Evolutionary conservation across 1,140 invertebrate genomes (phyloP), one percentile per base, ranked within the genome.

Genomic region (Euborellia annulipes): DNA sequence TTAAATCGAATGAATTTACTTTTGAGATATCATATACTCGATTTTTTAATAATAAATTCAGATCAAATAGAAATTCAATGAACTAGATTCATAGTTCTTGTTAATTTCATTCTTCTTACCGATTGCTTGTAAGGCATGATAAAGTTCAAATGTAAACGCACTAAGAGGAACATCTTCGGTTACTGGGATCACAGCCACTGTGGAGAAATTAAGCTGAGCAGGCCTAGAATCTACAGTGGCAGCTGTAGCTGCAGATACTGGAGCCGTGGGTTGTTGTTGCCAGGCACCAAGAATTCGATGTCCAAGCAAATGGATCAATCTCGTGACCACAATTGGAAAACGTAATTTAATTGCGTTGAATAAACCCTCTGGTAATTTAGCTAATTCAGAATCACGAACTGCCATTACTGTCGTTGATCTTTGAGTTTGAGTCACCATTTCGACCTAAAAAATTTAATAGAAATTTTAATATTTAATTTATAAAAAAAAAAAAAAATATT

Each of bases 401-500:
- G 95, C 95, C 76, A 99, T 92, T 0, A 97, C 88, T 1, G 95
- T 98, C 3, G 94, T 97, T 41, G 89, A 89, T 48, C 95, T 72
- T 43, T 81, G 80, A 2, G 90, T 93, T 58, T 93, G 83, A 0
- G 93, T 96, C 13, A 98, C 80, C 71, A 97, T 94, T 64, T 99
- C 95, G 21, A 97, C 77, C 78, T 80, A 51, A 52, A 48, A 39
- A 27, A 51, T 23, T 36, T 32, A 37, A 23, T 34, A 36, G 30
- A 45, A 23, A 34, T 39, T 39, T 20, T 14, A 17, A 36, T 8
- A 39, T 16, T 8, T 14, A 39, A 3, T 3, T 3, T 0, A 39
- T 20, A 39, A 17, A 18, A 3, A 30, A 19, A 16, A 37, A 27
- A 6, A 23, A 14, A 17, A 17, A 45, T 17, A 49, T 49, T 21